Evolutionary conservation across 2,113 vertebrate genomes (phyloP), one percentile per base, ranked within the genome.

Genomic region (Boulengeromyrus knoepffleri): DNA sequence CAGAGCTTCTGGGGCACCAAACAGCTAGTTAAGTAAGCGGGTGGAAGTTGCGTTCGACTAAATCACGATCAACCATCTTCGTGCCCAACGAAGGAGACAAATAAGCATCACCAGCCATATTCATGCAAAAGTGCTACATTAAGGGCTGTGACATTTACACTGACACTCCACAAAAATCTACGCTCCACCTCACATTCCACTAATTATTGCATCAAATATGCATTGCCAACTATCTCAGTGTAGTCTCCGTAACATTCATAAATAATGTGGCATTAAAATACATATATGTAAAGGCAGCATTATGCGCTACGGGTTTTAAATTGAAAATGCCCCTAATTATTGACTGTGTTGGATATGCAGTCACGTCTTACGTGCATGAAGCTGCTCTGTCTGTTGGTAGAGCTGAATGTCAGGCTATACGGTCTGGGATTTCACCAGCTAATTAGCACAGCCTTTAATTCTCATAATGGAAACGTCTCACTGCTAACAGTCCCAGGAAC

Each of bases 361-460:
- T 89, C 27, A 50, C n/a, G 50, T 89, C 83, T 27, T 56, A 21
- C 5, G 89, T 47, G 89, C 36, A 21, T 45, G 17, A 27, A 42
- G 36, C 46, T 47, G 88, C 10, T 84, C 36, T 85, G 52, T 62
- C 19, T 39, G 84, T 85, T 19, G 15, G 24, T 31, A 31, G n/a
- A 42, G 27, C 19, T 50, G 58, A 89, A 91, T 91, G 90, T 80
- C 84, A 90, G 15, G 85, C 87, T 77, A 87, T 87, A 89, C 66
- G 49, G 83, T 89, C 87, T 88, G 80, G 86, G 39, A 88, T 88
- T 88, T 87, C 46, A 91, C 89, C 84, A 66, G 86, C 91, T 91
- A 89, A 91, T 91, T 91, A 92, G 90, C 88, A 91, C 88, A 66
- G 45, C 88, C 13, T 88, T 91, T 91, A 91, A 91, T 88, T 88